Evolutionary conservation across 2,888 invertebrate species (phyloP).

Genomic region (Carabus problematicus): DNA sequence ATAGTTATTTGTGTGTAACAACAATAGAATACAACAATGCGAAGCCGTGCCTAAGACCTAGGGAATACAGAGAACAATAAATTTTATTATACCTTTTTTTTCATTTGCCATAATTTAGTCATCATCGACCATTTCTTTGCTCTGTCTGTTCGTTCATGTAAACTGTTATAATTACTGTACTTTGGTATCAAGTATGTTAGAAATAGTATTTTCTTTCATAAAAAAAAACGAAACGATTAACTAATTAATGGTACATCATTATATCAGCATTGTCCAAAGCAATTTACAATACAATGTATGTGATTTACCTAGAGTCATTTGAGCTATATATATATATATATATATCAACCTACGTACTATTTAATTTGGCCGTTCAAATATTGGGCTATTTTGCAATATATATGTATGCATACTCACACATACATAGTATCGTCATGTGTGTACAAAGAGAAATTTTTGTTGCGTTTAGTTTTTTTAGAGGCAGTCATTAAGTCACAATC

Average conservation of each 20-base stretch:
- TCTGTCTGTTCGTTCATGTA: constrained; percentile 26
- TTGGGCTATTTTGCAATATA: constrained; percentile 39
- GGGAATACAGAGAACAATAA: constrained; percentile 40
- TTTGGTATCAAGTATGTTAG: constrained; percentile 21
- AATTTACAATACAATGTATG: constrained; percentile 47
- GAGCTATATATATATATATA: constrained; percentile 20
- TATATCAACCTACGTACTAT: constrained; percentile 30
- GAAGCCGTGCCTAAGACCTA: constrained; percentile 52
- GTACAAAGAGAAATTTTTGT: constrained; percentile 1
- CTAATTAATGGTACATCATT: constrained; percentile 23
- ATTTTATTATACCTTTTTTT: constrained; percentile 20
- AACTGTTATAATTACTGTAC: constrained; percentile 30
- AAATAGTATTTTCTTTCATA: constrained; percentile 13
- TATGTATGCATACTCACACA: no score
- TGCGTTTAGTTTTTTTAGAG: not conserved
- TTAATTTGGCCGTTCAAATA: constrained; percentile 35
- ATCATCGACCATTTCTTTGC: not conserved
- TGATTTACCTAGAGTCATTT: constrained; percentile 25
- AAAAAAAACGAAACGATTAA: no score
- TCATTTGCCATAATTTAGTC: constrained; percentile 36
- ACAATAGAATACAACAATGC: constrained; percentile 59
- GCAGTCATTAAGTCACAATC: constrained; percentile 26
- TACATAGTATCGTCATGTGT: not conserved
- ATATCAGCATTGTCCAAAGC: constrained; percentile 55
- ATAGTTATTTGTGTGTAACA: constrained; percentile 57